These are phyloP conservation scores for Proisotoma minuta DNA, from an alignment of 2,888 invertebrate genomes.

Conservation along the genomic window DNA sequence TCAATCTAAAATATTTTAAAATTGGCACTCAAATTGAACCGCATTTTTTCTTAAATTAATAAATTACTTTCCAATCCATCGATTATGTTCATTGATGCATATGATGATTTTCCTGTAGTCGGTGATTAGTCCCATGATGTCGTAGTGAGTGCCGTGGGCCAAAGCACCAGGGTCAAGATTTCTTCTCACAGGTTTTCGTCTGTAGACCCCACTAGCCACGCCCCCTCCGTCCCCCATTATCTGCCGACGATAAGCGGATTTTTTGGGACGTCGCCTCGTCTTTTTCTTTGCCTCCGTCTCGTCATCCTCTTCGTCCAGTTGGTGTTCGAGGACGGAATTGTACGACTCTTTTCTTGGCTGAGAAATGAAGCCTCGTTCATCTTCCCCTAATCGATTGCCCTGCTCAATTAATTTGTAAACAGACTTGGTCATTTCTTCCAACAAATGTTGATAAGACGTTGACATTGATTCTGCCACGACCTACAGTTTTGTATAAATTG, in stretches of 20 bases:
- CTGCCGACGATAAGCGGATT: neutral
- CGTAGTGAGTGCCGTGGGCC: slow-evolving; percentile 29
- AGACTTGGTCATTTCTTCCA: slow-evolving; percentile 28
- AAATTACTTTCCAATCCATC: slow-evolving; percentile 29
- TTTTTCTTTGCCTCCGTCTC: neutral
- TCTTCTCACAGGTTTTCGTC: neutral
- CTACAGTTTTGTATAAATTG: too few species aligned
- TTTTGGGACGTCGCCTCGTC: too few species aligned
- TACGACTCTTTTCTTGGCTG: neutral
- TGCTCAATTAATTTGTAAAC: neutral
- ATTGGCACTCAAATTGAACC: too few species aligned
- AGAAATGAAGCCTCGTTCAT: neutral
- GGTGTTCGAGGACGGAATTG: neutral
- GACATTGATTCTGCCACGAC: slow-evolving; percentile 26
- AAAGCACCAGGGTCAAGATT: slow-evolving; percentile 48
- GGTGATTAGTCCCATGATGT: slow-evolving; percentile 17
- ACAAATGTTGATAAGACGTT: slow-evolving; percentile 24
- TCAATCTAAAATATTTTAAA: too few species aligned
- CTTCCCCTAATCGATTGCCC: neutral
- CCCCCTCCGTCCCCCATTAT: slow-evolving; percentile 8
- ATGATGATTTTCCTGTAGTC: slow-evolving; percentile 33
- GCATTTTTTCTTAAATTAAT: too few species aligned
- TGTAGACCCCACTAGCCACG: neutral
- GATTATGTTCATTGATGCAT: slow-evolving; percentile 21
- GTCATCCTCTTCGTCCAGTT: neutral